Base-by-base conservation (phyloP, 2,113 vertebrate genomes). In the Vulpes lagopus region DNA sequence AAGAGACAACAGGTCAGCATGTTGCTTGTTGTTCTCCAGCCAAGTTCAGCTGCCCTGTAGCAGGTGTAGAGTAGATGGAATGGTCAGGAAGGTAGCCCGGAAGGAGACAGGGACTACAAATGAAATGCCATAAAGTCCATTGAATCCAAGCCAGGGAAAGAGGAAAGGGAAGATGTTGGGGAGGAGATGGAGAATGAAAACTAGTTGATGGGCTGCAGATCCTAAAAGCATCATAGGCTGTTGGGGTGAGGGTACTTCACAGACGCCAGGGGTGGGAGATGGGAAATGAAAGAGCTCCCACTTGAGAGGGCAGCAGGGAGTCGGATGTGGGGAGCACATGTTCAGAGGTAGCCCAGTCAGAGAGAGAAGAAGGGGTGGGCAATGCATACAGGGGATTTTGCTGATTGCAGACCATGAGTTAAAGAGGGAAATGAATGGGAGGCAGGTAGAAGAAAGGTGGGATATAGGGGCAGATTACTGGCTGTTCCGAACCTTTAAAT, bases 401-500 rank as follows among this genome's bases (percentile, higher is more conserved):
- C n/a, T 22, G 38, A 20, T 0, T 15, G 25, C 11, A 53, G 74
- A 53, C 8, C 16, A 1, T 0, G 57, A 15, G n/a, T 19, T 25
- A 16, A 57, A 57, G 22, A 20, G 19, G 9, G 8, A 84, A 60
- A 57, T 38, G 53, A 30, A 25, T 7, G 22, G 51, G 35, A 53
- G 19, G 59, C 3, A 9, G 3, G 16, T 1, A 71, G 60, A 53
- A 93, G n/a, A 16, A 78, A 57, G 32, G 16, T 20, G 17, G 38
- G 19, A 11, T 69, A 19, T 2, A 2, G 12, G 11, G 12, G 69
- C 0, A 17, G 9, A n/a, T 0, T 0, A 5, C 0, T 35, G 38
- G 43, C 17, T 38, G 11, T 2, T n/a, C 22, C 8, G 16, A 74
- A 81, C 25, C 11, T 65, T 30, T n/a, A 20, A 35, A n/a, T 12